phyloP scores from a whole-genome alignment of 2,113 vertebrate genomes.

The Megaceryle maxima region DNA sequence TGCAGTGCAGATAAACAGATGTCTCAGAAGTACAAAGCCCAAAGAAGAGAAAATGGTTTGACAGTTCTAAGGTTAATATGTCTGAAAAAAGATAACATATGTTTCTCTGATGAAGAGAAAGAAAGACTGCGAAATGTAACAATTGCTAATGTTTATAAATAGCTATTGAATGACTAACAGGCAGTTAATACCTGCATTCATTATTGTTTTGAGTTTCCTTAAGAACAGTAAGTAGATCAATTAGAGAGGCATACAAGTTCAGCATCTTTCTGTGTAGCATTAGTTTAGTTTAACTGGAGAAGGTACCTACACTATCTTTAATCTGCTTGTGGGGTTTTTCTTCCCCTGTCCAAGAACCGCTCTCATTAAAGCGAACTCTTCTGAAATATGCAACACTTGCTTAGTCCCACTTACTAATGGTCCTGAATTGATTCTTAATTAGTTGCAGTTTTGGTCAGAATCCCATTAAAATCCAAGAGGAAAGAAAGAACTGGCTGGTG shows the following conservation, averaged over 20 bases:
- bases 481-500: neutral
- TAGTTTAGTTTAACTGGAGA: conserved; percentile 86
- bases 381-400: conserved; percentile 90
- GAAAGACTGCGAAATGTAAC: conserved; percentile 35
- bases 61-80: conserved; percentile 60
- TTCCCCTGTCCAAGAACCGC: conserved; percentile 72
- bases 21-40: conserved; percentile 58
- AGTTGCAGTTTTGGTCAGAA: conserved; percentile 91
- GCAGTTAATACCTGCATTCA: conserved; percentile 89
- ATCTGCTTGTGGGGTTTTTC: conserved; percentile 81
- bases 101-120: conserved; percentile 57
- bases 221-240: conserved; percentile 93
- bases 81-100: conserved; percentile 65
- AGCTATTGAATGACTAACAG: conserved; percentile 86
- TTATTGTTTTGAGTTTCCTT: conserved; percentile 81
- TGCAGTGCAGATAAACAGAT: conserved; percentile 67
- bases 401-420: conserved; percentile 90
- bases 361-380: conserved; percentile 91
- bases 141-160: conserved; percentile 85
- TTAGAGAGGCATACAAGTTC: conserved; percentile 95
- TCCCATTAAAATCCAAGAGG: conserved; percentile 84
- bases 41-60: conserved; percentile 65
- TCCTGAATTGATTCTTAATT: conserved; percentile 99
- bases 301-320: conserved; percentile 88
- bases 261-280: conserved; percentile 94